A percentile compares a stretch with the other conserved stretches of the same genome.
Conservation (phyloP, 2,888 invertebrate species). For the Cryptosula pallasiana region DNA sequence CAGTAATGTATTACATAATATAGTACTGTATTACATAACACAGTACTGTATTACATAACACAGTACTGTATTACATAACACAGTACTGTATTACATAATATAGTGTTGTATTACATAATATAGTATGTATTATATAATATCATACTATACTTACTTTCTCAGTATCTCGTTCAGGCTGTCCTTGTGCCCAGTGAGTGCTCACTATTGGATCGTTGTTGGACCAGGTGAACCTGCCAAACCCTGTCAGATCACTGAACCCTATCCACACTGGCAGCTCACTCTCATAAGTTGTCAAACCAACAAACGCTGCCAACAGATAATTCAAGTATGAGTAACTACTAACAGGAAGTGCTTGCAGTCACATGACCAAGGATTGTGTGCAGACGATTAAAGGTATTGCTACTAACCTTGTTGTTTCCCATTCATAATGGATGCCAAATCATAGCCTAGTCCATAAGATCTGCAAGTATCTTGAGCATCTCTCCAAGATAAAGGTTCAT, state of each 20-base stretch:
- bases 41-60: too few relatives aligned
- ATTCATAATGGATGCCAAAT: conserved; percentile 11
- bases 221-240: conserved; percentile 4
- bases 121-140: too few relatives aligned
- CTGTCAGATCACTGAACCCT: conserved; percentile 6
- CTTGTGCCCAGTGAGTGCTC: background rate
- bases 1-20: too few relatives aligned
- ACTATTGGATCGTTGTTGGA: conserved; percentile 4
- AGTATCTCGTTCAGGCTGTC: too few relatives aligned
- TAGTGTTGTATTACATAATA: too few relatives aligned
- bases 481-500: background rate
- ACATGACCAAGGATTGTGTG: too few relatives aligned
- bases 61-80: too few relatives aligned
- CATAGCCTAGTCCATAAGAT: background rate
- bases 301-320: background rate
- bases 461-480: conserved; percentile 8
- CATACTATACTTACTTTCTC: too few relatives aligned
- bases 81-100: too few relatives aligned
- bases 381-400: too few relatives aligned
- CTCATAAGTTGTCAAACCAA: background rate
- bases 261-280: conserved; percentile 6
- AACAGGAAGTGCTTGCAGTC: too few relatives aligned
- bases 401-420: conserved; percentile 3
- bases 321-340: background rate
- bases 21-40: too few relatives aligned